Conservation (phyloP, 2,113 vertebrate genomes). For the Psittacus erithacus region DNA sequence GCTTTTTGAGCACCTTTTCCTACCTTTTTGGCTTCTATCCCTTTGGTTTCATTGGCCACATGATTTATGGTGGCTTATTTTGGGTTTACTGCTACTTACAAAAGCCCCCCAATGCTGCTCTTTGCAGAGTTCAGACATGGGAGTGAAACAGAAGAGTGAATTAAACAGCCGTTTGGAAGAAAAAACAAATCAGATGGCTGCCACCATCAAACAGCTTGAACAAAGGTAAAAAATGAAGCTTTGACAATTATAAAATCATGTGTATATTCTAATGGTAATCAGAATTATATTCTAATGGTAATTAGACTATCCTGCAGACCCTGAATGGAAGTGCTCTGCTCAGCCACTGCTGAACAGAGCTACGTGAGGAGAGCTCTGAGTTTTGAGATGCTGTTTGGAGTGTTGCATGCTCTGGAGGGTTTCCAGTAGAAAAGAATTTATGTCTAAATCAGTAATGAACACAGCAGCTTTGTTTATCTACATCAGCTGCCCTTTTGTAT, state of each 20-base stretch:
- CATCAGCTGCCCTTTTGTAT: neutral
- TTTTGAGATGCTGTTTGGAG: neutral
- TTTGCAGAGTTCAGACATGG: conserved; percentile 85
- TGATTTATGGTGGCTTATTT: neutral
- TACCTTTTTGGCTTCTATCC: neutral
- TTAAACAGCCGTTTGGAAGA: conserved; percentile 92
- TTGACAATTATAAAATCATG: neutral
- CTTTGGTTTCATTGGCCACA: fast-evolving
- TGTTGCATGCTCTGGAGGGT: neutral
- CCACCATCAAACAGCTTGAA: conserved; percentile 94
- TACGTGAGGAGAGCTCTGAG: neutral
- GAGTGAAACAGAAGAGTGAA: conserved; percentile 94
- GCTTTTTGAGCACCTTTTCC: neutral
- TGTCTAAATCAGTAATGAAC: no score
- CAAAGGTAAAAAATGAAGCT: conserved; percentile 83
- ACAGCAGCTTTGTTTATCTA: neutral
- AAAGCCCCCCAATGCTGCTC: fast-evolving
- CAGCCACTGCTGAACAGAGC: neutral
- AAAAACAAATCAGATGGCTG: conserved; percentile 96
- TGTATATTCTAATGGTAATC: neutral
- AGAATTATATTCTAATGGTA: neutral
- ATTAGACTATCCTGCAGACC: neutral
- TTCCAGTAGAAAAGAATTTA: neutral
- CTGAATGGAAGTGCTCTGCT: neutral
- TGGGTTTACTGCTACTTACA: neutral